Conservation (phyloP, 1,140 invertebrate species). For the Eriosoma lanigerum region DNA sequence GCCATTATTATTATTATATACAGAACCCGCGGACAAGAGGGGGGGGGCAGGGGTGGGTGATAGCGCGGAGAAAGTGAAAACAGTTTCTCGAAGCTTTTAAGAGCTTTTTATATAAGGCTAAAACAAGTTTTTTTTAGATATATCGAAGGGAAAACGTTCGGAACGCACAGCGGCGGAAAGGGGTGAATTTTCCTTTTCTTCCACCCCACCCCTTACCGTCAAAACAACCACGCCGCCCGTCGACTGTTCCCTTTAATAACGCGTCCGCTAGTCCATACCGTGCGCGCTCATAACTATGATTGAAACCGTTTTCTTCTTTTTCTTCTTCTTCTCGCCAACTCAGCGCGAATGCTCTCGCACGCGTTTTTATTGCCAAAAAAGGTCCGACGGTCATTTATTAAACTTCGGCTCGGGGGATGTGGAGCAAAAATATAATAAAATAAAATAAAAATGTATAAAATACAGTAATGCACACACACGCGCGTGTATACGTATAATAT, state of each 20-base stretch:
- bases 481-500: background rate
- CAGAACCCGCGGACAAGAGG: background rate
- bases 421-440: background rate
- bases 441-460: constrained; percentile 46
- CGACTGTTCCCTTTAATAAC: constrained; percentile 46
- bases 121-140: constrained; percentile 50
- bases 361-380: constrained; percentile 51
- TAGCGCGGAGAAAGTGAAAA: constrained; percentile 34
- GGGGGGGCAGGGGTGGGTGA: background rate
- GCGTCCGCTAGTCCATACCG: constrained; percentile 17
- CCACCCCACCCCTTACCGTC: background rate
- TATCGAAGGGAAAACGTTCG: constrained; percentile 37
- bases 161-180: constrained; percentile 17
- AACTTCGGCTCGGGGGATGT: constrained; percentile 42
- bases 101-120: constrained; percentile 51
- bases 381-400: constrained; percentile 51
- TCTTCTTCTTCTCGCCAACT: constrained; percentile 40
- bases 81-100: constrained; percentile 51
- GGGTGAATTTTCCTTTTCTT: constrained; percentile 46
- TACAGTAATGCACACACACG: constrained; percentile 1
- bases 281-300: constrained; percentile 49
- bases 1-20: constrained; percentile 49
- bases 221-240: background rate
- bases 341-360: constrained; percentile 41
- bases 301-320: constrained; percentile 46